These are phyloP conservation scores for Alethe castanea DNA, from an alignment of 2,113 vertebrate genomes.

Conservation along the genomic window DNA sequence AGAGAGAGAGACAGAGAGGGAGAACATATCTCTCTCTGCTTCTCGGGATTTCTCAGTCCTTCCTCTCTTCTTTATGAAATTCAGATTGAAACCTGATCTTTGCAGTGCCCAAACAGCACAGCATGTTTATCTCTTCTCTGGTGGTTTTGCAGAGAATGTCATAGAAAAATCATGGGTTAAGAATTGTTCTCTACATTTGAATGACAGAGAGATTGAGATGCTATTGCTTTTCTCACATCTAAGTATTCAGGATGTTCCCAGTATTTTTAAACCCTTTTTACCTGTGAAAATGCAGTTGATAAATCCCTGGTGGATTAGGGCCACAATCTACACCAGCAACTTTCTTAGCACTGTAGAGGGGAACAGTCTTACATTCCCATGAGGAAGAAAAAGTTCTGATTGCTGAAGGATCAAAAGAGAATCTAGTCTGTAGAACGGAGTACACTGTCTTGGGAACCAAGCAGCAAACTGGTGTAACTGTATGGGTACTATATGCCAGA, in stretches of 20 bases:
- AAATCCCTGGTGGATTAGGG: background rate
- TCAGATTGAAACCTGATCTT: background rate
- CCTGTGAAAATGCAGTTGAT: background rate
- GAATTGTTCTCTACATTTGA: background rate
- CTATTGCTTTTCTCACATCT: background rate
- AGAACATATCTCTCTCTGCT: too few species aligned
- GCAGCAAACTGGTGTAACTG: background rate
- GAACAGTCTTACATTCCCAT: background rate
- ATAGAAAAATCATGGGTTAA: background rate
- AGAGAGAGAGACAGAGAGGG: background rate
- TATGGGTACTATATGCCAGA: background rate
- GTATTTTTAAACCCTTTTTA: background rate
- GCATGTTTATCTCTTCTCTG: background rate
- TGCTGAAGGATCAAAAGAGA: background rate
- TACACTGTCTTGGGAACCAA: background rate
- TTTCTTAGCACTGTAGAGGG: background rate
- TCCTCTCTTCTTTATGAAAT: background rate
- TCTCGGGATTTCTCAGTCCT: background rate
- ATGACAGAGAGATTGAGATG: background rate
- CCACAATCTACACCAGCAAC: background rate
- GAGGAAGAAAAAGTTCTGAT: background rate
- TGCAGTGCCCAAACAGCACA: background rate
- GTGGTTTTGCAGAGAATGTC: background rate
- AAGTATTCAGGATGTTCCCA: background rate
- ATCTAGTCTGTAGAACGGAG: background rate